Conservation (phyloP, 2,113 vertebrate genomes). For the Antigone vipio region DNA sequence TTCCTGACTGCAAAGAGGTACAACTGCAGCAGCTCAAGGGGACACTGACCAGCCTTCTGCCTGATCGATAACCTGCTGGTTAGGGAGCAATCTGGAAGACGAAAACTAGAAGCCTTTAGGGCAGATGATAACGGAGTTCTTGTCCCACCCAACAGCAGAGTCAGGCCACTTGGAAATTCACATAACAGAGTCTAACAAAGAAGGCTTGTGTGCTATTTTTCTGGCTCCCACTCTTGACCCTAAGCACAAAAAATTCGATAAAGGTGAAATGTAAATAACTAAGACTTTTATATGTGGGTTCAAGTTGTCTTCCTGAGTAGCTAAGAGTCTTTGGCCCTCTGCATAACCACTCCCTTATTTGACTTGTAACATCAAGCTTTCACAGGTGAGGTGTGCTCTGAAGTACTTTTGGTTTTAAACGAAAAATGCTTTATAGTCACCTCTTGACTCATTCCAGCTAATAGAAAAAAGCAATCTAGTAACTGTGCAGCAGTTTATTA, state of each 20-base stretch:
- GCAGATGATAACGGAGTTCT: neutral
- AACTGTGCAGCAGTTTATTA: neutral
- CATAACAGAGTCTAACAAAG: neutral
- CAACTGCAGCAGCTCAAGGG: neutral
- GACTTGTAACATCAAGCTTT: neutral
- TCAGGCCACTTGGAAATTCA: neutral
- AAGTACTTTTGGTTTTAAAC: neutral
- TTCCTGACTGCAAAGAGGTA: neutral
- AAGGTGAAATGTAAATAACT: neutral
- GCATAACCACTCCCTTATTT: neutral
- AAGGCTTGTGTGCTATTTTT: neutral
- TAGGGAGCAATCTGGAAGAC: neutral
- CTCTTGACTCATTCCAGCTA: neutral
- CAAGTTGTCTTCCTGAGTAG: neutral
- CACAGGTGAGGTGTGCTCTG: neutral
- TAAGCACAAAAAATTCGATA: neutral
- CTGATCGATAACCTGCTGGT: neutral
- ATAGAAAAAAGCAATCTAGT: neutral
- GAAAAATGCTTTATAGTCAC: neutral
- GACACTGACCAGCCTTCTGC: neutral
- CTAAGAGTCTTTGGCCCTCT: neutral
- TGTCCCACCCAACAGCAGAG: neutral
- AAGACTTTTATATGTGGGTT: neutral
- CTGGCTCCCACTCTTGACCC: neutral
- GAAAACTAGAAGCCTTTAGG: neutral